Base-by-base conservation (phyloP, 2,797 vertebrate species). In the Natrix natrix region DNA sequence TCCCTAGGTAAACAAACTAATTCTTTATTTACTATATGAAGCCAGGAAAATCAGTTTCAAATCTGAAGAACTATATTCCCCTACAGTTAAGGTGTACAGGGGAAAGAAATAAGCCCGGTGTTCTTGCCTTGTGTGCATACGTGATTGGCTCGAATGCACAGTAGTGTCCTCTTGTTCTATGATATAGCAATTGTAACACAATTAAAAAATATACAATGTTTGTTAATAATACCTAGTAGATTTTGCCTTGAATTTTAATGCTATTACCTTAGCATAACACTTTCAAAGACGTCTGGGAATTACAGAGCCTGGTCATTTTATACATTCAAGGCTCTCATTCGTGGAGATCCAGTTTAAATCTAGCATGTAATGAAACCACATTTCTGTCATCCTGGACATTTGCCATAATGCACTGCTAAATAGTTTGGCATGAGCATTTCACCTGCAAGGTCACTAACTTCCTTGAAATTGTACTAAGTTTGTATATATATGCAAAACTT, bases 241-340 rank as follows among this genome's bases (percentile, higher is more conserved):
- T 8, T n/a, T 91, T 87, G 28, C 37, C 22, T 32, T 89, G 61
- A 17, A 87, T 12, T 57, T 59, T 60, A 89, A 86, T 91, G 86
- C 52, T 52, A 63, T 91, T 91, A 20, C 48, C 54, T n/a, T 86
- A 43, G 43, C 6, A 22, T 26, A 28, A 13, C 0, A 87, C 22
- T 91, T 89, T 90, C 89, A 89, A 89, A 93, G 54, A 86, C 28
- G 24, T 89, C 87, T 87, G 37, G 88, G 52, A 86, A 16, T 13
- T 89, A 78, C 52, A 61, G 92, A 90, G 48, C 20, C 16, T 28
- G n/a, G 4, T 61, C 17, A 22, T 61, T 92, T 93, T 28, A 61
- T 59, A 2, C 8, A 86, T 57, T 28, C 37, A 55, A 20, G 16
- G 57, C 83, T 94, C 37, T 91, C 24, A 28, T 74, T 92, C 87